Evolutionary conservation across 2,113 vertebrate genomes (phyloP).

Genomic region (Rhinopithecus roxellana): DNA sequence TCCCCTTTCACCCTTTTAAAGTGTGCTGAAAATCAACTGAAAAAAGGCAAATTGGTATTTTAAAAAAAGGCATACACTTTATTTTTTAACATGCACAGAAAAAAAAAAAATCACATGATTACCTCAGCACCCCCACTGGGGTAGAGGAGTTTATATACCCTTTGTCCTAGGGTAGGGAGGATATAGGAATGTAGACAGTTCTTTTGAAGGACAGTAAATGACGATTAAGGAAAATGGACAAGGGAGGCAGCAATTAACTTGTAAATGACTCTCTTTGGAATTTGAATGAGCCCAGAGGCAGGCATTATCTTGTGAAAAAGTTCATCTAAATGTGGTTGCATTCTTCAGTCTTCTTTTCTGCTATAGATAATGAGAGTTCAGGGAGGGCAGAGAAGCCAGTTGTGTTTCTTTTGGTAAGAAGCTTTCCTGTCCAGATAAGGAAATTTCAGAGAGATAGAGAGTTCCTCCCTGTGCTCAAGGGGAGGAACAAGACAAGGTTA

Average conservation of each 20-base stretch:
- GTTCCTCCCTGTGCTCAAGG: background rate
- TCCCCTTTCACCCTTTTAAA: background rate
- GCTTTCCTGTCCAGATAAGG: background rate
- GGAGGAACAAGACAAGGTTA: background rate
- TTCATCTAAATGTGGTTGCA: background rate
- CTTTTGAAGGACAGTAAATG: background rate
- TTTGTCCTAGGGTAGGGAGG: background rate
- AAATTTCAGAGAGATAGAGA: background rate
- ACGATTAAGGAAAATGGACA: background rate
- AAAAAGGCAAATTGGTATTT: background rate
- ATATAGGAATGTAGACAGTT: background rate
- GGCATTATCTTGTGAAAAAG: background rate
- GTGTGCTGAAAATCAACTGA: background rate
- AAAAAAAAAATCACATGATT: background rate
- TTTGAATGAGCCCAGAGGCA: background rate
- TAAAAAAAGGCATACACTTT: background rate
- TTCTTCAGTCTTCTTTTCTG: background rate
- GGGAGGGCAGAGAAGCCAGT: background rate
- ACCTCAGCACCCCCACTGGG: background rate
- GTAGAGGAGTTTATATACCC: background rate
- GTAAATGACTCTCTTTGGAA: background rate
- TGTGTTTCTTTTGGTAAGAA: background rate
- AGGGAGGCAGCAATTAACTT: background rate
- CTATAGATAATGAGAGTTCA: background rate
- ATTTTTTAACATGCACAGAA: background rate